Evolutionary conservation across 1,140 invertebrate genomes (phyloP).

Genomic region (Drosophila micromelanica): DNA sequence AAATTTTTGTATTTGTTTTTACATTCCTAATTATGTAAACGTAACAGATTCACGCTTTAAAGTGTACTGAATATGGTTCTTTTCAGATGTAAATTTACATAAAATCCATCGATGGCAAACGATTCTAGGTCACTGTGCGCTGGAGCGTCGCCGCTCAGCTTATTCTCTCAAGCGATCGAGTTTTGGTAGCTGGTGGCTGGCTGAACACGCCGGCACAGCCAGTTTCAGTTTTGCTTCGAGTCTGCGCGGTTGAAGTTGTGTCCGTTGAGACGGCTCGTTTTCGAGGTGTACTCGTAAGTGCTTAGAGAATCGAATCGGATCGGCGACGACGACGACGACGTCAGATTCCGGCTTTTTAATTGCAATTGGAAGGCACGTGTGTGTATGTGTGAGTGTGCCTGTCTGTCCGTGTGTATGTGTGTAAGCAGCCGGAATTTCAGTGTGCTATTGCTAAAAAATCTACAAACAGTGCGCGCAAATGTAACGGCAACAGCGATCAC

Average conservation of each 20-base stretch:
- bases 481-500: conserved; percentile 34
- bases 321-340: conserved; percentile 14
- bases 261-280: conserved; percentile 48
- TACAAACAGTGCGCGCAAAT: conserved; percentile 40
- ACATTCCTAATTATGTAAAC: too few species aligned
- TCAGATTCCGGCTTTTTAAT: conserved; percentile 77
- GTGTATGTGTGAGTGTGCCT: conserved; percentile 35
- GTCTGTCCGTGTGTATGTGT: conserved; percentile 25
- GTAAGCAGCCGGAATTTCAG: conserved; percentile 38
- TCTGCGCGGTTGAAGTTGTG: conserved; percentile 68
- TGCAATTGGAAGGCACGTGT: conserved; percentile 77
- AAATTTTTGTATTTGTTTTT: too few species aligned
- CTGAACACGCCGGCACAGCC: conserved; percentile 32
- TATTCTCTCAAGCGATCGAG: conserved; percentile 74
- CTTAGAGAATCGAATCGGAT: conserved; percentile 22
- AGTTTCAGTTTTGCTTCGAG: conserved; percentile 71
- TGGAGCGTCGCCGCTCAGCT: conserved; percentile 43
- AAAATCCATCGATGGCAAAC: background rate
- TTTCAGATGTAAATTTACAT: background rate
- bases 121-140: conserved; percentile 46
- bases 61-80: background rate
- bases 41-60: too few species aligned
- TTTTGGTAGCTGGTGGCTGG: conserved; percentile 55
- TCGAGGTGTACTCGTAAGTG: conserved; percentile 67
- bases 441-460: conserved; percentile 60